Evolutionary conservation across 2,797 vertebrate genomes (phyloP), one percentile per base, ranked within the genome.

Genomic region (Chrysocyon brachyurus): DNA sequence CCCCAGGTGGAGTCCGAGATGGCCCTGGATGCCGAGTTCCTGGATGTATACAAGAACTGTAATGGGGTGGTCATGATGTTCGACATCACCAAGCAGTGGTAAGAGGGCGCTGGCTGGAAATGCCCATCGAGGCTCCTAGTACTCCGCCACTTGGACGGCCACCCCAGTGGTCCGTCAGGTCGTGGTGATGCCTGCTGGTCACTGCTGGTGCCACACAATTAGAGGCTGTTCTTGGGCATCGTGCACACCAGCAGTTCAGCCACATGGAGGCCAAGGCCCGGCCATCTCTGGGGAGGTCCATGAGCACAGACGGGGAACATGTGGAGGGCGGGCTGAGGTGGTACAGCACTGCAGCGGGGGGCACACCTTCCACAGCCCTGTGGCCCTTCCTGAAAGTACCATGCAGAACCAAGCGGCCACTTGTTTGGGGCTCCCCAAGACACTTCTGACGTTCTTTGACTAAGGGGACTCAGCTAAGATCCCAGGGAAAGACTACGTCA

Each of bases 51-150:
- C 98, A 99, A 99, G 98, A 99, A 99, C 98, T 99, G 99, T 97
- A 99, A 99, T 0, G 99, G 99, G 0, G 99, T 99, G 46, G 99
- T 99, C 98, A 99, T 99, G 99, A 99, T 99, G 99, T 99, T 99
- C 90, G 99, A 99, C 98, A 99, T 99, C 97, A 99, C 99, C 98
- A 99, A 99, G 97, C 99, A 99, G 98, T 99, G 99, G 99, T 99
- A 98, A 99, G 98, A 54, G 56, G 11, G 66, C 16, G 1, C n/a
- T 33, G 24, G 36, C 81, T 7, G 59, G 36, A 16, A 2, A 22
- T 22, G 12, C 12, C 61, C 61, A 2, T 2, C 3, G 0, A 0
- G 26, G 52, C 63, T 22, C 49, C 26, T 2, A 5, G 11, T 6
- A 7, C 59, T 7, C 0, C 7, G 0, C 24, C n/a, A 1, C 52